These are phyloP conservation scores for Amiota mariae DNA, from an alignment of 2,888 invertebrate genomes.

Conservation along the genomic window DNA sequence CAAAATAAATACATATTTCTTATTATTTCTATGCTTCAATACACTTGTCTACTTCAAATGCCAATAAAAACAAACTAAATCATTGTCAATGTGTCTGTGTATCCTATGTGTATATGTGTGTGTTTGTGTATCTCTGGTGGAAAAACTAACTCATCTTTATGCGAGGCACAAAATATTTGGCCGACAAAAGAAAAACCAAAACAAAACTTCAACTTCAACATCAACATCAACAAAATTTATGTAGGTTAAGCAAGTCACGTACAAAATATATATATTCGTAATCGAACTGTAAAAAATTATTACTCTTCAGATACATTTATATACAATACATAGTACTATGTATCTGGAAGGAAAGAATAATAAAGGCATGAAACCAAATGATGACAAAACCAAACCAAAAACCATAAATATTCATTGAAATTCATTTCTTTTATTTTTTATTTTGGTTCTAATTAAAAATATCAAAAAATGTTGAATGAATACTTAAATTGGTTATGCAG, in stretches of 20 bases:
- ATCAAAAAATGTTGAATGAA: no score
- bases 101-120: not conserved
- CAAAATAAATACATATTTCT: no score
- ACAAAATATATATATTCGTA: constrained; percentile 46
- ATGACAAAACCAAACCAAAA: not conserved
- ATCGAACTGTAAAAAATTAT: constrained; percentile 48
- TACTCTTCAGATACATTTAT: not conserved
- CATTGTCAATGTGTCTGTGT: constrained; percentile 1
- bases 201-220: not conserved
- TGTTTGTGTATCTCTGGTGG: no score
- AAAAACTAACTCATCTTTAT: constrained; percentile 13
- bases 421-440: no score
- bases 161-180: constrained; percentile 8
- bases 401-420: not conserved
- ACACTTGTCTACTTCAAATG: no score
- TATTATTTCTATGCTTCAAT: no score
- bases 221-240: not conserved
- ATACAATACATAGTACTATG: no score
- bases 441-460: no score
- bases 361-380: constrained; percentile 1
- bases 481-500: no score
- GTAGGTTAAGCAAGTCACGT: constrained; percentile 23
- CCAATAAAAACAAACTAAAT: constrained; percentile 13
- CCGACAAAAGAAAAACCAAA: constrained; percentile 5
- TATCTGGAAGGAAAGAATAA: not conserved